Percentiles rank a stretch among this genome's conserved stretches.
Conservation (phyloP, 2,113 vertebrate species). For the Tragelaphus strepsiceros region DNA sequence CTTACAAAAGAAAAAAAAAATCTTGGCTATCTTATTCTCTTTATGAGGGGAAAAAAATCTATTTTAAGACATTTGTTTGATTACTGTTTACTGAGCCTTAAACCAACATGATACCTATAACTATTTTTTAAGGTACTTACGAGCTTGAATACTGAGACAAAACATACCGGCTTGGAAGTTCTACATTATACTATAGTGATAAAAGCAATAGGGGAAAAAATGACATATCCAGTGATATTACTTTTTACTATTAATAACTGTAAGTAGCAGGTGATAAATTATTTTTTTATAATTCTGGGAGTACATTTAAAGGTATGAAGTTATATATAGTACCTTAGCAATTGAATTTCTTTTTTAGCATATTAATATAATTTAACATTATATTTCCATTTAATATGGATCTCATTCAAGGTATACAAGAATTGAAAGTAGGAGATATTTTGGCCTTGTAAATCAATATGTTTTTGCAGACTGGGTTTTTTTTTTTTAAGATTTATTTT, state of each 20-base stretch:
- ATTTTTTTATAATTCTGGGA: slow-evolving; percentile 22
- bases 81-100: slow-evolving; percentile 64
- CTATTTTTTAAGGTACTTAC: slow-evolving; percentile 52
- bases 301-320: slow-evolving; percentile 32
- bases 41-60: slow-evolving; percentile 27
- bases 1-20: slow-evolving; percentile 3
- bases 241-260: not conserved
- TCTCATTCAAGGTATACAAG: not conserved
- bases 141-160: slow-evolving; percentile 23
- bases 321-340: not conserved
- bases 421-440: slow-evolving; percentile 33
- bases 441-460: slow-evolving; percentile 29
- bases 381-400: slow-evolving; percentile 37
- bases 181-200: slow-evolving; percentile 8
- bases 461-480: slow-evolving; percentile 22
- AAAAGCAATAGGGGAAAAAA: slow-evolving; percentile 41
- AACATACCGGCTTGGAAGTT: slow-evolving; percentile 8
- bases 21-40: slow-evolving; percentile 1
- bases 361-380: slow-evolving; percentile 3
- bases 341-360: slow-evolving; percentile 7
- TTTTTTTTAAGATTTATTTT: slow-evolving; percentile 10
- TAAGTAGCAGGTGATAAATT: slow-evolving; percentile 4
- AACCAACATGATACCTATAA: slow-evolving; percentile 50
- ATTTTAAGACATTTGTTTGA: slow-evolving; percentile 17
- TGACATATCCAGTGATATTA: not conserved